phyloP scores from a whole-genome alignment of 2,113 vertebrate species.

The Psilopsiagon aymara region DNA sequence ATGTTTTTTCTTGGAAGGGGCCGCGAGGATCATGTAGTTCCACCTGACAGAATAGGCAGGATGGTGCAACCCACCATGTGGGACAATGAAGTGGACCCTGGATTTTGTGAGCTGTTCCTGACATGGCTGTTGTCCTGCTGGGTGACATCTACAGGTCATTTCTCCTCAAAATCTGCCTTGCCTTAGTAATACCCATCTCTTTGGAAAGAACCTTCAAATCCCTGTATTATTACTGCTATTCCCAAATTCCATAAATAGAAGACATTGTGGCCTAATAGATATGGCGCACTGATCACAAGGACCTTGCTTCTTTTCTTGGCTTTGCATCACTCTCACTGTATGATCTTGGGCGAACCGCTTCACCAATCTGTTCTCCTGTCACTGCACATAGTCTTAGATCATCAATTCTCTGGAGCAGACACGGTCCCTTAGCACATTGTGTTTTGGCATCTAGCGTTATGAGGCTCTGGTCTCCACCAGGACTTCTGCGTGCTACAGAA shows the following conservation, averaged over 20 bases:
- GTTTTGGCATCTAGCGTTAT: neutral
- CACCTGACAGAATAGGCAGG: accelerated
- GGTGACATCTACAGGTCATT: neutral
- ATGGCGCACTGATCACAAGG: neutral
- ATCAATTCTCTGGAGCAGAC: slow-evolving; percentile 51
- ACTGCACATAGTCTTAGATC: slow-evolving; percentile 18
- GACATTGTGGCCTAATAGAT: neutral
- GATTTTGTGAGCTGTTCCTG: accelerated
- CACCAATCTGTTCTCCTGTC: slow-evolving; percentile 51
- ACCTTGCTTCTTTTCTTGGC: neutral
- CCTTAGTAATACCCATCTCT: neutral
- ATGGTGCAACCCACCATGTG: accelerated
- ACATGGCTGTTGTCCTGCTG: neutral
- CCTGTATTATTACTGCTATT: neutral
- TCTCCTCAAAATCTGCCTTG: neutral
- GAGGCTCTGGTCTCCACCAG: neutral
- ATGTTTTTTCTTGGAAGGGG: neutral
- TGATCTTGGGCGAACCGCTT: slow-evolving; percentile 29
- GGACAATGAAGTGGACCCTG: neutral
- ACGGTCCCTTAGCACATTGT: neutral
- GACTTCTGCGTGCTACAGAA: neutral
- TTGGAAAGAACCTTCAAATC: neutral
- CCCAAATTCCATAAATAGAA: neutral
- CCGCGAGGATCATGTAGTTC: neutral
- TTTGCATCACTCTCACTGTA: neutral